A percentile compares a stretch with the other conserved stretches of the same genome.
phyloP scores from a whole-genome alignment of 1,140 invertebrate species.

The Panulirus ornatus region DNA sequence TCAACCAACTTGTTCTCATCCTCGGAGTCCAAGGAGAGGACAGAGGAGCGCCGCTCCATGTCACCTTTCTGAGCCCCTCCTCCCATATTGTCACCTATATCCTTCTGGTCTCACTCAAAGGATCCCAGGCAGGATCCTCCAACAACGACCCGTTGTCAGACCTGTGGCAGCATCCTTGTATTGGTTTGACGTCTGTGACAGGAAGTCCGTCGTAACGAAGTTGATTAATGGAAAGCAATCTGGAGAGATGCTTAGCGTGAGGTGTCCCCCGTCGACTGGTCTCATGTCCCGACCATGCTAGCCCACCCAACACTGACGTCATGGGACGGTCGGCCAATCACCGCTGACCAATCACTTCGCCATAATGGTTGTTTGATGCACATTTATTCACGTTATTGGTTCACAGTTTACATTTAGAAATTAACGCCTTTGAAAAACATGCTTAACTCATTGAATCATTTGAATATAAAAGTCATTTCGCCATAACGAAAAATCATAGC shows the following conservation, averaged over 20 bases:
- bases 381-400: too few species aligned
- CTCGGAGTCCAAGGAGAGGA: slow-evolving; percentile 62
- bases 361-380: too few species aligned
- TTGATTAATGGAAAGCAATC: neutral
- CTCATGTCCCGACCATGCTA: neutral
- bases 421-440: too few species aligned
- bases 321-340: neutral
- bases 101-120: slow-evolving; percentile 23
- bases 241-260: neutral
- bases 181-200: neutral
- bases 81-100: slow-evolving; percentile 15
- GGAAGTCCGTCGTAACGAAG: neutral
- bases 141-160: slow-evolving; percentile 36
- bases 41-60: slow-evolving; percentile 51
- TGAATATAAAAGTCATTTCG: too few species aligned
- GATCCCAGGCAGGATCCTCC: neutral
- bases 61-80: too few species aligned
- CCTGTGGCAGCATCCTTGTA: slow-evolving; percentile 42
- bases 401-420: too few species aligned
- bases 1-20: slow-evolving; percentile 68
- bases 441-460: too few species aligned
- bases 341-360: too few species aligned
- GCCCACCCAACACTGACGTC: slow-evolving; percentile 20
- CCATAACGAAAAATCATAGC: too few species aligned
- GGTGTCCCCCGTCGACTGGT: neutral